Percentiles rank a stretch among this genome's conserved stretches.
These are phyloP conservation scores for Bothrops jararaca DNA, from an alignment of 2,113 vertebrate genomes.

Conservation along the genomic window DNA sequence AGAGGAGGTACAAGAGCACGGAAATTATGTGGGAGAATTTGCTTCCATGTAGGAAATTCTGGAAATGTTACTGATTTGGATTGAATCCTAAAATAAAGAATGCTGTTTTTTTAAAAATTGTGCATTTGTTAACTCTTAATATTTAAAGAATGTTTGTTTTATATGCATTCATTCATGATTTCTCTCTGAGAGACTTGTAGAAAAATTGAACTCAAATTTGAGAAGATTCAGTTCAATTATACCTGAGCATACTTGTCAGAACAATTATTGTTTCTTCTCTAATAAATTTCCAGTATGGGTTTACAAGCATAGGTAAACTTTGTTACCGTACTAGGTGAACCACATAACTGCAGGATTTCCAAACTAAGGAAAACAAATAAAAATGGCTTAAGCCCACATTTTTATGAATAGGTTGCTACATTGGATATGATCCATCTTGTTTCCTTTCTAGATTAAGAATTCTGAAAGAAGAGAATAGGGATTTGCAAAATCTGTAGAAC, in stretches of 20 bases:
- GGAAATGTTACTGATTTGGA: constrained; percentile 16
- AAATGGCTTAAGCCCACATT: neutral
- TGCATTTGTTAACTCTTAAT: neutral
- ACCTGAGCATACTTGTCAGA: neutral
- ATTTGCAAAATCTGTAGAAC: neutral
- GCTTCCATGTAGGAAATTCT: constrained; percentile 2
- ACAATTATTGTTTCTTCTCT: neutral
- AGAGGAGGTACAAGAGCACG: constrained; percentile 13
- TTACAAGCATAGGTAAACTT: neutral
- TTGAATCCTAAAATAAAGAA: constrained; percentile 3
- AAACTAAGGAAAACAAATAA: neutral
- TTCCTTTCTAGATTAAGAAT: neutral
- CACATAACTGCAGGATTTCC: neutral
- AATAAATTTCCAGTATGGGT: neutral
- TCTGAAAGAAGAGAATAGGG: neutral
- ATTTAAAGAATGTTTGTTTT: neutral
- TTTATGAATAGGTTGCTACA: neutral
- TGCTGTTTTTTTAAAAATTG: neutral
- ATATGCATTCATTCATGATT: neutral
- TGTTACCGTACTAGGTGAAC: neutral
- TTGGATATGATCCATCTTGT: neutral
- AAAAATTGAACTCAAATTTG: neutral
- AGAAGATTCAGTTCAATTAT: neutral
- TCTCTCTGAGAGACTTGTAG: neutral
- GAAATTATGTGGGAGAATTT: constrained; percentile 13